phyloP scores from a whole-genome alignment of 2,113 vertebrate species.

The Pachyramphus minor region DNA sequence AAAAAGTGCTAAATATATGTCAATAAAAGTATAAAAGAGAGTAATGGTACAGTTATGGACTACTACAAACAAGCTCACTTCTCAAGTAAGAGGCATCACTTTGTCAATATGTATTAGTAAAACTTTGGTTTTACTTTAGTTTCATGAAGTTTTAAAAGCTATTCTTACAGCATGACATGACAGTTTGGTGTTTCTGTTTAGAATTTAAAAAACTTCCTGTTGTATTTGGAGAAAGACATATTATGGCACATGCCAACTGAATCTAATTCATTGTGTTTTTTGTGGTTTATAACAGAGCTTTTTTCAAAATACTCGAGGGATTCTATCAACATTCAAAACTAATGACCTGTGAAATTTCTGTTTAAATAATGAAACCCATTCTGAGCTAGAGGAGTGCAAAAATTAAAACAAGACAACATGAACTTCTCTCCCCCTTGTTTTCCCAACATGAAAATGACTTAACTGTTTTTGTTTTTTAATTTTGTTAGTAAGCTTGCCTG shows the following conservation, averaged over 20 bases:
- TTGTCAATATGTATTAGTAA: background rate
- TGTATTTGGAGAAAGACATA: background rate
- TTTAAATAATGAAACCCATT: slow-evolving; percentile 55
- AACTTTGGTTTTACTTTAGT: background rate
- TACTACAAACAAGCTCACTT: background rate
- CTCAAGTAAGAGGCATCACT: background rate
- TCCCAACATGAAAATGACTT: background rate
- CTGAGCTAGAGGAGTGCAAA: background rate
- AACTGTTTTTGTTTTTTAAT: background rate
- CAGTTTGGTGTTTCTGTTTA: background rate
- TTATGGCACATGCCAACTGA: slow-evolving; percentile 23
- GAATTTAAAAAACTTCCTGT: slow-evolving; percentile 1
- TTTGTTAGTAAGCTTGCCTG: background rate
- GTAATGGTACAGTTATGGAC: background rate
- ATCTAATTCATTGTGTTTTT: slow-evolving; percentile 40
- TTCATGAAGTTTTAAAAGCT: slow-evolving; percentile 5
- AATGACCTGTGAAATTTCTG: slow-evolving; percentile 71
- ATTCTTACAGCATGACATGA: background rate
- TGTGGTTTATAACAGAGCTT: slow-evolving; percentile 31
- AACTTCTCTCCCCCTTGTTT: background rate
- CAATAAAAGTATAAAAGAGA: background rate
- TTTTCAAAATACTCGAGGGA: slow-evolving; percentile 55
- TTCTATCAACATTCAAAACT: slow-evolving; percentile 61
- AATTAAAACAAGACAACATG: background rate
- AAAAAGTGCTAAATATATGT: background rate